Evolutionary conservation across 2,113 vertebrate genomes (phyloP), one percentile per base, ranked within the genome.

Genomic region (Coreoperca whiteheadi): DNA sequence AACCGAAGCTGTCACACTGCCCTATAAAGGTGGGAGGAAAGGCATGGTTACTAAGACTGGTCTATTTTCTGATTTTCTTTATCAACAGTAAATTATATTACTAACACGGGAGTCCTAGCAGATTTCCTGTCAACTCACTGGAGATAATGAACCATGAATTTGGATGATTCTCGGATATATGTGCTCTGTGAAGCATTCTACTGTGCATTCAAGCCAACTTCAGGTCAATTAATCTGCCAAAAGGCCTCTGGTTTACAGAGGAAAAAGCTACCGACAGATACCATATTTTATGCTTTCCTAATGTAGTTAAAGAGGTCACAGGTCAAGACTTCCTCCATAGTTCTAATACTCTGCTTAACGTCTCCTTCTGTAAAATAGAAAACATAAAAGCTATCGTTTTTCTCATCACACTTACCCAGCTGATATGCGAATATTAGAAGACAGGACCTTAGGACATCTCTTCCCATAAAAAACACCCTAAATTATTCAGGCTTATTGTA

Each of bases 401-500:
- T 81, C 70, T 80, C 74, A 86, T 89, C 74, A 79, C 66, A 23
- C 59, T 82, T 15, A 30, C 73, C 80, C 41, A 43, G 84, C 68
- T 81, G 64, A 81, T 87, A 69, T 61, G 60, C 6, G 71, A 59
- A 85, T 81, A 82, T 87, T 79, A 84, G 76, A 70, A 89, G 77
- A 89, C 68, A 77, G 79, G 77, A 93, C 92, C 88, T 67, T 15
- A 76, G 89, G 90, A 92, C 83, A 90, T 79, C n/a, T 87, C 70
- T 64, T 34, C 86, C 39, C 59, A 78, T 70, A 80, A 74, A 82
- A 85, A 66, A n/a, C n/a, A n/a, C n/a, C n/a, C 80, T 91, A 91
- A 94, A 93, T 94, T 87, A 94, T 93, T 94, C 89, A 93, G 65
- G 59, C 77, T 90, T 85, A 91, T 90, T 91, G 87, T 93, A 88